These are phyloP conservation scores for Caenorhabditis doughertyi DNA, from an alignment of 2,888 invertebrate species.

Conservation along the genomic window DNA sequence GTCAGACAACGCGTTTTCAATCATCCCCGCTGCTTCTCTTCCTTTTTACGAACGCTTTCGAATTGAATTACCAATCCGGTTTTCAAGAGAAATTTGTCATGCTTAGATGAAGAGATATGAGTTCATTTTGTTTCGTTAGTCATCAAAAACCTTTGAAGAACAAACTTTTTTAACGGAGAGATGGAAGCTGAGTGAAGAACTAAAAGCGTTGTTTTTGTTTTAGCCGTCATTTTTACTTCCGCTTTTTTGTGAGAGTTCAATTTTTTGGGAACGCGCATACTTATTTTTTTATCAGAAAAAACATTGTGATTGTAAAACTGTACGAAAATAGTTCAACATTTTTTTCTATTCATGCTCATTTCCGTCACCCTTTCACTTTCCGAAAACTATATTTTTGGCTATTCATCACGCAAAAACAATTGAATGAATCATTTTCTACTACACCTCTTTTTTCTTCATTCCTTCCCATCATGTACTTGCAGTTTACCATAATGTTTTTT, in stretches of 20 bases:
- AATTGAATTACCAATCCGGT: slow-evolving; percentile 14
- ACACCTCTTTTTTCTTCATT: not conserved
- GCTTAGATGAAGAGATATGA: slow-evolving; percentile 1
- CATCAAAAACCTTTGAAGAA: not conserved
- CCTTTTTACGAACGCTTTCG: not conserved
- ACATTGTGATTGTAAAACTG: too few species aligned
- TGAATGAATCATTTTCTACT: not conserved
- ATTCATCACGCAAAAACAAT: too few species aligned
- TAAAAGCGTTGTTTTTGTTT: too few species aligned
- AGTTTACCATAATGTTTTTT: not conserved
- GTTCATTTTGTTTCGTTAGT: slow-evolving; percentile 1
- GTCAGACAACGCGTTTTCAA: not conserved
- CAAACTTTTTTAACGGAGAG: too few species aligned
- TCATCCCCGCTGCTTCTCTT: slow-evolving; percentile 1
- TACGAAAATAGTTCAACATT: too few species aligned
- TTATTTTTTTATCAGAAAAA: not conserved
- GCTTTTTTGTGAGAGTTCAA: too few species aligned
- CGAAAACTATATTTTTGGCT: too few species aligned
- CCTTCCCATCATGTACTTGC: not conserved
- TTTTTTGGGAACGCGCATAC: too few species aligned
- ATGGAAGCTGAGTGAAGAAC: too few species aligned
- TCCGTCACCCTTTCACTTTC: too few species aligned
- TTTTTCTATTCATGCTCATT: not conserved
- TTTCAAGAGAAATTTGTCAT: not conserved
- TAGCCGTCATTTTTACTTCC: not conserved